Percentiles rank a stretch among this genome's conserved stretches.
Conservation (phyloP, 2,888 invertebrate genomes). For the Synergus laeviventris region DNA sequence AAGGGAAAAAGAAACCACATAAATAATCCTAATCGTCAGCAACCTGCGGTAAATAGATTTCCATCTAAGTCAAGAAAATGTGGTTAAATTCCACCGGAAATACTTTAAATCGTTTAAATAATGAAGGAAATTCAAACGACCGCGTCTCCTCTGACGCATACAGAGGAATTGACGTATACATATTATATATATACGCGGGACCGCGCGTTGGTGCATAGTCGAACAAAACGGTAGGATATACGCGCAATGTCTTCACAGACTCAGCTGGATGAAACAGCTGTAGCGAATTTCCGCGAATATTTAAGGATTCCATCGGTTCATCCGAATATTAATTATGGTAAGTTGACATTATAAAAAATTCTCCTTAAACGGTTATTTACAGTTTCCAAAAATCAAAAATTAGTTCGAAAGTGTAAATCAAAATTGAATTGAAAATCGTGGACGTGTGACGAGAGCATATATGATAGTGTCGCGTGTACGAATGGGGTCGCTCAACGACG, state of each 20-base stretch:
- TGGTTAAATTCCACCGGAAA: too few relatives aligned
- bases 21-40: too few relatives aligned
- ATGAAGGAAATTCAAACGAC: too few relatives aligned
- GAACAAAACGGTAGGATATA: too few relatives aligned
- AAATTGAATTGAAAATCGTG: constrained; percentile 40
- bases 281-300: constrained; percentile 90
- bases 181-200: too few relatives aligned
- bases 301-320: constrained; percentile 92
- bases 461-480: constrained; percentile 47
- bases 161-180: too few relatives aligned
- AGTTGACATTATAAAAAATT: constrained; percentile 65
- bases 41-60: too few relatives aligned
- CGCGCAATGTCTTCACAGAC: constrained; percentile 56
- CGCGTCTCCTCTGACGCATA: too few relatives aligned
- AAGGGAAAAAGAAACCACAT: too few relatives aligned
- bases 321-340: constrained; percentile 91
- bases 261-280: constrained; percentile 78
- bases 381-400: not conserved
- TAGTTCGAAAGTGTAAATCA: not conserved
- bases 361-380: not conserved
- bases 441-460: constrained; percentile 1
- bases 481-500: constrained; percentile 60
- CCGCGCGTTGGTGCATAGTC: not conserved
- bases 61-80: too few relatives aligned
- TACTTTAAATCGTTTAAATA: too few relatives aligned